These are phyloP conservation scores for Trematomus loennbergii DNA, from an alignment of 2,113 vertebrate species.

Conservation along the genomic window DNA sequence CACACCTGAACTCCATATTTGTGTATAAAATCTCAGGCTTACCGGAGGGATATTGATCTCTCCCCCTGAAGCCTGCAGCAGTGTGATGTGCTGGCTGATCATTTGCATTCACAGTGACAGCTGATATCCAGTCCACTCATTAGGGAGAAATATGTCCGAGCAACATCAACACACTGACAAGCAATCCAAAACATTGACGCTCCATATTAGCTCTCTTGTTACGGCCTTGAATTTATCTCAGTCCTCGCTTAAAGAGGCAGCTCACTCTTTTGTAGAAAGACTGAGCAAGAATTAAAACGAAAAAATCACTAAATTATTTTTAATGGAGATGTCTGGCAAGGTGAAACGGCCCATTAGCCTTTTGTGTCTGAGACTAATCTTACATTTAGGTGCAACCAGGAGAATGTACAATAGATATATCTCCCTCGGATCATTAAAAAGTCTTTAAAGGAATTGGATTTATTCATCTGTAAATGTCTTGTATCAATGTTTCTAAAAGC, in stretches of 20 bases:
- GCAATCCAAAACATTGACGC: constrained; percentile 11
- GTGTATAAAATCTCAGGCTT: background rate
- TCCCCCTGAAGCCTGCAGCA: background rate
- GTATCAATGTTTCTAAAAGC: too few relatives aligned
- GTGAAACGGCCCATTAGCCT: constrained; percentile 34
- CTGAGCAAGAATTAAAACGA: background rate
- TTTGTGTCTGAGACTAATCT: constrained; percentile 21
- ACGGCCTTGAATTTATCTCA: constrained; percentile 9
- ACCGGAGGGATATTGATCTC: background rate
- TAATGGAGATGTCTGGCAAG: constrained; percentile 21
- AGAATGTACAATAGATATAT: background rate
- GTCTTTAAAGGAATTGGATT: too few relatives aligned
- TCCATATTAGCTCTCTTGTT: constrained; percentile 36
- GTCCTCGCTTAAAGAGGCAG: background rate
- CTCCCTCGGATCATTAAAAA: too few relatives aligned
- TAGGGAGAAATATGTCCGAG: constrained; percentile 34
- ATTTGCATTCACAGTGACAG: constrained; percentile 50
- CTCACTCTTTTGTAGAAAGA: background rate
- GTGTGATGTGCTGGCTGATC: constrained; percentile 4
- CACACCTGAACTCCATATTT: background rate
- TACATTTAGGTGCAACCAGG: background rate
- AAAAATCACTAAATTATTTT: background rate
- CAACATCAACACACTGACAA: constrained; percentile 12
- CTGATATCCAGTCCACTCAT: constrained; percentile 18
- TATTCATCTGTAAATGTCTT: too few relatives aligned